phyloP scores from a whole-genome alignment of 2,888 invertebrate genomes.

The Odontocolon sp. region DNA sequence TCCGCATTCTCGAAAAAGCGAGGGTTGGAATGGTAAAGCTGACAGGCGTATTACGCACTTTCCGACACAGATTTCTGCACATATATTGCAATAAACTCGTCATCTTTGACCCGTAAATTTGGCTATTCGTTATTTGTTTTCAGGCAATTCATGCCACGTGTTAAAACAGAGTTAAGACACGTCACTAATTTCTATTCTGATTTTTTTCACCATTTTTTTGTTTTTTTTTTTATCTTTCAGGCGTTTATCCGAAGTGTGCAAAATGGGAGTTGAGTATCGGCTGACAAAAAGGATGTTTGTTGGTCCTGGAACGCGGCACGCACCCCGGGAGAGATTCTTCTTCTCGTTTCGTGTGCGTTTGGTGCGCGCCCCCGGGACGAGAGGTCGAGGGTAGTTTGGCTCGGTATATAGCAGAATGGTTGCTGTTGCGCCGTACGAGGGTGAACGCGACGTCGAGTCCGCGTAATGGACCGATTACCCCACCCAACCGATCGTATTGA shows the following conservation, averaged over 20 bases:
- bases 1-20: too few species aligned
- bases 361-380: neutral
- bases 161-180: too few species aligned
- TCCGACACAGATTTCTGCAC: too few species aligned
- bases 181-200: too few species aligned
- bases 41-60: too few species aligned
- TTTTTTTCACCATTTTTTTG: slow-evolving; percentile 14
- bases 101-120: too few species aligned
- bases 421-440: slow-evolving; percentile 60
- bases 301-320: slow-evolving; percentile 26
- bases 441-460: slow-evolving; percentile 77
- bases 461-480: slow-evolving; percentile 81
- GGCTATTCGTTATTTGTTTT: too few species aligned
- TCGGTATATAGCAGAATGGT: neutral
- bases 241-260: slow-evolving; percentile 28
- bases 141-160: too few species aligned
- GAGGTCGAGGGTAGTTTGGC: slow-evolving; percentile 36
- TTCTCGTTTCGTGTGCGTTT: slow-evolving; percentile 38
- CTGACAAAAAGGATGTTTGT: slow-evolving; percentile 52
- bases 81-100: too few species aligned
- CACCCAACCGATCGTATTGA: slow-evolving; percentile 79
- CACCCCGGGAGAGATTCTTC: slow-evolving; percentile 46
- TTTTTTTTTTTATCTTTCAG: too few species aligned
- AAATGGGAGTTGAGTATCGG: slow-evolving; percentile 45
- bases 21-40: too few species aligned